Conservation (phyloP, 1,140 invertebrate species). For the Solenopsis fugax region DNA sequence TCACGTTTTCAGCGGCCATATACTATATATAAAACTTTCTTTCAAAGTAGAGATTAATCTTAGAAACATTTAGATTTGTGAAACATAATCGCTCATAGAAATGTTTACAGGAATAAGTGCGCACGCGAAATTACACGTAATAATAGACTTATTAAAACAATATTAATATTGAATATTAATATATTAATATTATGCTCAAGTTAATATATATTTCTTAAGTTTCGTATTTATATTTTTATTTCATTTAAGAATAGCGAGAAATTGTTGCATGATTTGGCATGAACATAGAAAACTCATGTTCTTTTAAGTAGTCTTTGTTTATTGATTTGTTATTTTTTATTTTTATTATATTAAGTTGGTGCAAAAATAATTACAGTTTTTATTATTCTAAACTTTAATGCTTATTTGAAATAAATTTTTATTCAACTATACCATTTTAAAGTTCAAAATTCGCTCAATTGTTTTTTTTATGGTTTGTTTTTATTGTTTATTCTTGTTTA, state of each 20-base stretch:
- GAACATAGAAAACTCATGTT: neutral
- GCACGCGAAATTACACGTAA: neutral
- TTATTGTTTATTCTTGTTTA: no score
- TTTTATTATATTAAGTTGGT: neutral
- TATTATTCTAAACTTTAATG: no score
- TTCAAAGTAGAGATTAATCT: neutral
- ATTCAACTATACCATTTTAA: no score
- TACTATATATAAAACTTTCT: neutral
- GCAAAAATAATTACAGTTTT: no score
- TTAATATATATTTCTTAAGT: neutral
- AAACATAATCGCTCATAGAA: neutral
- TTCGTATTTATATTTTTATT: neutral
- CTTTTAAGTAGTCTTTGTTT: neutral
- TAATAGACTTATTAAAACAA: neutral
- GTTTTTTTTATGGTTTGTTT: no score
- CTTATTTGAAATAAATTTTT: no score
- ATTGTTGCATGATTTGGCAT: neutral
- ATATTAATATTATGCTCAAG: neutral
- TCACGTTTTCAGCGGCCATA: neutral
- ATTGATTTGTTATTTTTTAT: neutral
- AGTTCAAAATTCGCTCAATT: no score
- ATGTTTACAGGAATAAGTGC: no score
- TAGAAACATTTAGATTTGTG: neutral
- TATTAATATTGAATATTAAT: neutral
- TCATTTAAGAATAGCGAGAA: neutral